phyloP scores from a whole-genome alignment of 2,797 vertebrate species.

The Notolabrus celidotus region DNA sequence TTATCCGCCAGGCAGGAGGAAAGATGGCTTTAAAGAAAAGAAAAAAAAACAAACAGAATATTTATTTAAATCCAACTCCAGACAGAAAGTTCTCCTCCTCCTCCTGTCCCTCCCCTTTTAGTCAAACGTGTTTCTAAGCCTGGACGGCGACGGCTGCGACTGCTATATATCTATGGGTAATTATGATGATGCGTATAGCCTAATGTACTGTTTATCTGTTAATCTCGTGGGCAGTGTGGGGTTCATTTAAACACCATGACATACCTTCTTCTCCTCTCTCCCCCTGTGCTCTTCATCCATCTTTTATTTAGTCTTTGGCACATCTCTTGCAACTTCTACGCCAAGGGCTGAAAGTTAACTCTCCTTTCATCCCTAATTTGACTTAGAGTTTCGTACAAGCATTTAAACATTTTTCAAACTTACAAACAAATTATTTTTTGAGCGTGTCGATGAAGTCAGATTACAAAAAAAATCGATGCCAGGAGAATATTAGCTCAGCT shows the following conservation, averaged over 20 bases:
- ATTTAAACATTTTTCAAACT: conserved; percentile 39
- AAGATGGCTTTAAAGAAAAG: conserved; percentile 62
- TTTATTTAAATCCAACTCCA: conserved; percentile 74
- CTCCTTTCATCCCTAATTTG: conserved; percentile 36
- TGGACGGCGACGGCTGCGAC: conserved; percentile 53
- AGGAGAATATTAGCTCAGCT: conserved; percentile 33
- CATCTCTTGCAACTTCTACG: conserved; percentile 45
- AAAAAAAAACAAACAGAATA: conserved; percentile 48
- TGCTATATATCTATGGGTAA: conserved; percentile 64
- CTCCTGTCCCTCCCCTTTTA: conserved; percentile 57
- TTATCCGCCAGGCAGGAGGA: conserved; percentile 52
- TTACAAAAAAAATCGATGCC: conserved; percentile 43
- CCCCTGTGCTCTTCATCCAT: conserved; percentile 28
- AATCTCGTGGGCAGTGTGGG: conserved; percentile 77
- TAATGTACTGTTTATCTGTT: conserved; percentile 72
- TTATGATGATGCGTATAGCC: conserved; percentile 67
- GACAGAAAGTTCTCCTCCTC: conserved; percentile 47
- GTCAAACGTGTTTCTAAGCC: conserved; percentile 69
- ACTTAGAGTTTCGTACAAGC: conserved; percentile 23
- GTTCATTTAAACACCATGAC: conserved; percentile 68
- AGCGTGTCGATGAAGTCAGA: conserved; percentile 50
- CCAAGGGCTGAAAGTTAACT: conserved; percentile 31
- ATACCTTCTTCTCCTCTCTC: conserved; percentile 3
- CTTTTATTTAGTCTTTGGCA: conserved; percentile 55
- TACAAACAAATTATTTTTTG: conserved; percentile 40